Evolutionary conservation across 2,113 vertebrate species (phyloP).

Genomic region (Lichenostomus cassidix): DNA sequence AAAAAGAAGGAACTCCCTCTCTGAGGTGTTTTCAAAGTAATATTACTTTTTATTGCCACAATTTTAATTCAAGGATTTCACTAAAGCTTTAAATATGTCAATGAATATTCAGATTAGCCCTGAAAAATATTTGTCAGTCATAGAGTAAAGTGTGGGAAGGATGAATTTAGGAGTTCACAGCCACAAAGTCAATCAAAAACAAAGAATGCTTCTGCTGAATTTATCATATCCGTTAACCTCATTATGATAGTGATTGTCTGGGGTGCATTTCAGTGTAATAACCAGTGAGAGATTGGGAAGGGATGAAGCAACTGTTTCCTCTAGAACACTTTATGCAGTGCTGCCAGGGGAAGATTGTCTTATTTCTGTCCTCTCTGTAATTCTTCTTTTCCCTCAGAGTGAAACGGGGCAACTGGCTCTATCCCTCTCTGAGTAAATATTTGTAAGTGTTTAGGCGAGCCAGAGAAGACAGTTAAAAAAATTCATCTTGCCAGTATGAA

Average conservation of each 20-base stretch:
- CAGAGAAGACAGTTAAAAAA: background rate
- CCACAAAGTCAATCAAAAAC: constrained; percentile 51
- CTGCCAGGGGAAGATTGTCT: constrained; percentile 27
- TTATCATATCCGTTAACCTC: constrained; percentile 63
- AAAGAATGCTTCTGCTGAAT: constrained; percentile 42
- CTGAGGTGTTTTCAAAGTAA: constrained; percentile 43
- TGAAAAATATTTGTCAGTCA: constrained; percentile 17
- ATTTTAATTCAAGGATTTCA: constrained; percentile 26
- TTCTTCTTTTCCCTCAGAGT: constrained; percentile 13
- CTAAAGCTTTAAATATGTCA: constrained; percentile 11
- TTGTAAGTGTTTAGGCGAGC: background rate
- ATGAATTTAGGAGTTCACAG: constrained; percentile 21
- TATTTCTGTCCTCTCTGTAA: constrained; percentile 51
- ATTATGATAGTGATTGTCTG: constrained; percentile 65
- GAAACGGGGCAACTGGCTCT: background rate
- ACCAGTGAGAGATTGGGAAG: constrained; percentile 47
- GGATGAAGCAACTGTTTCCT: constrained; percentile 52
- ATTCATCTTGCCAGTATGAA: background rate
- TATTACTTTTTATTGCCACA: constrained; percentile 31
- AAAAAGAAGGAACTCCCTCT: constrained; percentile 58
- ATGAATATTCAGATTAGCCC: background rate
- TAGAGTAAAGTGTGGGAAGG: background rate
- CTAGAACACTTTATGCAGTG: constrained; percentile 33
- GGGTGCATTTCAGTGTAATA: constrained; percentile 62
- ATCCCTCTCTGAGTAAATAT: background rate